These are phyloP conservation scores for Oedothorax gibbosus DNA, from an alignment of 1,140 invertebrate genomes.

Conservation along the genomic window DNA sequence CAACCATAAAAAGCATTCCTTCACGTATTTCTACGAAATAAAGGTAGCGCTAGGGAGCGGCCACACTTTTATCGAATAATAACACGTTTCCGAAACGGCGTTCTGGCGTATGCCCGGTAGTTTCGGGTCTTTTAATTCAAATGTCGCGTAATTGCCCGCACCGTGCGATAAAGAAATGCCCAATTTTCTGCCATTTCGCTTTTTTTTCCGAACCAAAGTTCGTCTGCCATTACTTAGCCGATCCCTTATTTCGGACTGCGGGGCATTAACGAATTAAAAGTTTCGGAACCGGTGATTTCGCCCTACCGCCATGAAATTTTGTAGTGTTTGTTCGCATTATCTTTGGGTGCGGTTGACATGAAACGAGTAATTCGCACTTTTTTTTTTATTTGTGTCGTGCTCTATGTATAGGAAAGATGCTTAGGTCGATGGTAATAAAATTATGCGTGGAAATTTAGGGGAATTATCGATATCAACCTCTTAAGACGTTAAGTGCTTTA, in stretches of 20 bases:
- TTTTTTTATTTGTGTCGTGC: neutral
- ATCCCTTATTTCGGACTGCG: neutral
- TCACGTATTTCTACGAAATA: constrained; percentile 14
- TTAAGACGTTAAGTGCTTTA: too few species aligned
- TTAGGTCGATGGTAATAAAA: too few species aligned
- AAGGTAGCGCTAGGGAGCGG: constrained; percentile 28
- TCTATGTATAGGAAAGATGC: neutral
- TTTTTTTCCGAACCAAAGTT: neutral
- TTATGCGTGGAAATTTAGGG: too few species aligned
- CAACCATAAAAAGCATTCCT: constrained; percentile 11
- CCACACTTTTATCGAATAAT: constrained; percentile 48
- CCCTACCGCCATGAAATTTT: constrained; percentile 42
- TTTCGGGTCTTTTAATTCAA: constrained; percentile 55
- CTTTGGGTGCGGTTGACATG: constrained; percentile 50
- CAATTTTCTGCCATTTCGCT: constrained; percentile 32
- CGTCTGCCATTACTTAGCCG: constrained; percentile 35
- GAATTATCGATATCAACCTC: too few species aligned
- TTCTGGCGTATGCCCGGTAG: constrained; percentile 52
- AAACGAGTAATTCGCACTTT: constrained; percentile 41
- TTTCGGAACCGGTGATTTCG: constrained; percentile 18
- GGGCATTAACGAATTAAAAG: constrained; percentile 23
- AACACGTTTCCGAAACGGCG: constrained; percentile 35
- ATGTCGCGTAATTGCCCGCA: constrained; percentile 55
- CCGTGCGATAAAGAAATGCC: constrained; percentile 55
- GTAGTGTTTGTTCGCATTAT: constrained; percentile 8